Base-by-base conservation (phyloP, 2,888 invertebrate genomes). In the Lasioglossum figueresi region DNA sequence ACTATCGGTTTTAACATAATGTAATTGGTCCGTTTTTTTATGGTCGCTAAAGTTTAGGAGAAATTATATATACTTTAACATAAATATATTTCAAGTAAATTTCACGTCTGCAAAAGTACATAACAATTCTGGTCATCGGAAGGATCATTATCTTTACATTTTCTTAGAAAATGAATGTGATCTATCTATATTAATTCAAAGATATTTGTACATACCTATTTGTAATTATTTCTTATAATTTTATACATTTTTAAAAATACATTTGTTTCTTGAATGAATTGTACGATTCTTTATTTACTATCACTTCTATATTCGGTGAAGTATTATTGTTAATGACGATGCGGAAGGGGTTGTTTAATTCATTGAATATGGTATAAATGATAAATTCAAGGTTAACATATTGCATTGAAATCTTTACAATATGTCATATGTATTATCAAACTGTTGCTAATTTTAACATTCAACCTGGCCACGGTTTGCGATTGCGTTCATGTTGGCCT, bases 371-470 rank as follows among this genome's bases (percentile, higher is more conserved):
- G 16, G 16, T 45, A 43, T 6, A 34, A 27, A 40, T 68, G 6
- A 68, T 70, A 79, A 77, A 79, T 85, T 75, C 72, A 84, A 52
- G 73, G 56, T 70, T 71, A n/a, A 77, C 48, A 66, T n/a, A n/a
- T 74, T 37, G 56, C 34, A 59, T 83, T 34, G 73, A 31, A 76
- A 76, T 76, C 43, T 85, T 85, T 76, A 56, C 37, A 59, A 48
- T 82, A 59, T 78, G 71, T 88, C 85, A 82, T 90, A 79, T 79
- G 81, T 89, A 91, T 93, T 94, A 93, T 93, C 90, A 92, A 87
- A 76, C 80, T 73, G 71, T 71, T 74, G 91, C 93, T 94, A 94
- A 93, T 93, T 94, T 93, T 92, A 93, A 91, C 90, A 80, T 72
- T 84, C 81, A 75, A 85, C 90, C 89, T 92, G 90, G 91, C 90